A percentile compares a stretch with the other conserved stretches of the same genome.
These are phyloP conservation scores for Anguilla obscura DNA, from an alignment of 2,797 vertebrate species.

Conservation along the genomic window DNA sequence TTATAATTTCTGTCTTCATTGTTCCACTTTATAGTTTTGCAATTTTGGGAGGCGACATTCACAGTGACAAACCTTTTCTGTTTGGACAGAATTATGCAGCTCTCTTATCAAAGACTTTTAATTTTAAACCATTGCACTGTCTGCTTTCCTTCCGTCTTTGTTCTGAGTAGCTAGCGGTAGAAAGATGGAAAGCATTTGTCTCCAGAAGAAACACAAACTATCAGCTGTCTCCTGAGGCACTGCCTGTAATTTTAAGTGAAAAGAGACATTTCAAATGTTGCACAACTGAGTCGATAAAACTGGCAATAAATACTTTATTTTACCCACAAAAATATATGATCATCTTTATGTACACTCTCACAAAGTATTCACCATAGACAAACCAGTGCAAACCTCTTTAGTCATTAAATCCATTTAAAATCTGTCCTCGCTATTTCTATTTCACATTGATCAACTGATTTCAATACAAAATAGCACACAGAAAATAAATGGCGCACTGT, in stretches of 20 bases:
- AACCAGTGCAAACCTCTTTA: constrained; percentile 26
- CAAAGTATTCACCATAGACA: constrained; percentile 32
- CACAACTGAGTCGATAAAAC: background rate
- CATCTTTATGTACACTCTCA: constrained; percentile 54
- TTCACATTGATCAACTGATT: constrained; percentile 36
- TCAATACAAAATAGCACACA: constrained; percentile 48
- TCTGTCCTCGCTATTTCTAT: constrained; percentile 18
- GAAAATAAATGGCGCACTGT: constrained; percentile 50
- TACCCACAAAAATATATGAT: constrained; percentile 70
- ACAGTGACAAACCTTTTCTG: background rate
- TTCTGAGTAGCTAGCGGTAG: background rate
- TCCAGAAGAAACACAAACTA: background rate
- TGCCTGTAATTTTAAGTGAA: background rate
- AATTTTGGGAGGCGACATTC: background rate
- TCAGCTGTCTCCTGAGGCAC: background rate
- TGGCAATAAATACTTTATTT: constrained; percentile 76
- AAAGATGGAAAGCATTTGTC: background rate
- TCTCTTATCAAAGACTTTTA: background rate
- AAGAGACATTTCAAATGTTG: background rate
- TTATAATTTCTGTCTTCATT: background rate
- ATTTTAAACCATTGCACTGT: background rate
- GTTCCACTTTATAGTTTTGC: background rate
- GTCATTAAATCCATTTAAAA: constrained; percentile 34
- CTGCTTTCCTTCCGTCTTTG: background rate
- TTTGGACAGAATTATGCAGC: background rate